Conservation (phyloP, 2,113 vertebrate genomes). For the Narcine bancroftii region DNA sequence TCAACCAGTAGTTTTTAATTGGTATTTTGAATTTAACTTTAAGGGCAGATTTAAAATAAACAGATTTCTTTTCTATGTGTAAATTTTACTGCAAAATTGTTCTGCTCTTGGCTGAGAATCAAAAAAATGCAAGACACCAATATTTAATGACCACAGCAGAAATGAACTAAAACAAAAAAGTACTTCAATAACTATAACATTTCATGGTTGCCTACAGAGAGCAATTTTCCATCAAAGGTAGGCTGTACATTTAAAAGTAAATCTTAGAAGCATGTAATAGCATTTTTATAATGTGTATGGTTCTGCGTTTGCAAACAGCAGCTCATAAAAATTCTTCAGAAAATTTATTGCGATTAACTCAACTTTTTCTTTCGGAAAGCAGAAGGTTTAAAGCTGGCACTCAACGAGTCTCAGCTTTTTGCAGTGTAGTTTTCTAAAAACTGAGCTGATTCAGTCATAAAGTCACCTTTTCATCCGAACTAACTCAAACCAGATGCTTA, state of each 20-base stretch:
- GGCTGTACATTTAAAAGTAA: constrained; percentile 28
- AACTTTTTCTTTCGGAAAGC: constrained; percentile 54
- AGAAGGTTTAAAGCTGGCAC: constrained; percentile 53
- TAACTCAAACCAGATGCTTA: constrained; percentile 67
- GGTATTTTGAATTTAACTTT: not conserved
- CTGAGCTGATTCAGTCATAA: constrained; percentile 62
- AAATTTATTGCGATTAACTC: constrained; percentile 49
- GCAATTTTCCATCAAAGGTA: constrained; percentile 37
- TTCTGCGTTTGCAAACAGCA: constrained; percentile 49
- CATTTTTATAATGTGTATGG: constrained; percentile 42
- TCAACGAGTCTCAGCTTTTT: constrained; percentile 52
- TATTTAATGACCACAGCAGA: constrained; percentile 35
- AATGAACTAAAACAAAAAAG: constrained; percentile 35
- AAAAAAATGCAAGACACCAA: constrained; percentile 14
- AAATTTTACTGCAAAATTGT: constrained; percentile 22
- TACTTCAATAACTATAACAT: constrained; percentile 36
- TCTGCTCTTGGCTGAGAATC: constrained; percentile 7
- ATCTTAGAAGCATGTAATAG: constrained; percentile 38
- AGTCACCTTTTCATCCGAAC: constrained; percentile 58
- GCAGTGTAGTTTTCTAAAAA: constrained; percentile 57
- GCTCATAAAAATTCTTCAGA: constrained; percentile 51
- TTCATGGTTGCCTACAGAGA: constrained; percentile 35
- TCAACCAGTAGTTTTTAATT: constrained; percentile 31
- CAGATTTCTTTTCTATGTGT: not conserved
- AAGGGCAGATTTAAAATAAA: not conserved